Evolutionary conservation across 2,888 invertebrate species (phyloP), one percentile per base, ranked within the genome.

Genomic region (Coelogynopora nodosa): DNA sequence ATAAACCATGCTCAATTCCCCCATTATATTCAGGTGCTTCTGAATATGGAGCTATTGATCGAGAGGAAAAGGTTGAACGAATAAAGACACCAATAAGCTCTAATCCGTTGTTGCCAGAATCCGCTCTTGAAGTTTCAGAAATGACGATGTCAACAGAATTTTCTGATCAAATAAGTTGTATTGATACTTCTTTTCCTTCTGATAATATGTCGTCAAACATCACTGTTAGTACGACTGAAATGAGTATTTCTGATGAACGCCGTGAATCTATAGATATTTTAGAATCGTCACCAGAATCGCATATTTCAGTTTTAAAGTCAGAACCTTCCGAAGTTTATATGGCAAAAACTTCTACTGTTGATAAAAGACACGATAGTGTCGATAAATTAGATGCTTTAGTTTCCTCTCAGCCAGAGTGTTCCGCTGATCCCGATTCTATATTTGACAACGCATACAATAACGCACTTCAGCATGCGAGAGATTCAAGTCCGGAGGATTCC

Each of bases 341-440:
- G 23, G 74, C 74, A 13, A 74, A 13, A 13, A 26, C 74, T 13
- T 74, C 74, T n/a, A 26, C 23, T 74, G 27, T 26, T 13, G 74
- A 74, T 13, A 2, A 74, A 74, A 74, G 74, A 26, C 74, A 26
- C 18, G 74, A 74, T 74, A 74, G 74, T 74, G 27, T 74, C 23
- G 74, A 74, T 26, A 74, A 74, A 23, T 74, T 74, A 26, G 74
- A 74, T 26, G 23, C 23, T 13, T 26, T 74, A 74, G 2, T 74
- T 74, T 74, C 74, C 27, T 74, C 74, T 23, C 74, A 74, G 23
- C 74, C 74, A 74, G 74, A 74, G 2, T 74, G 74, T 23, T 74
- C 74, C 2, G 74, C 74, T n/a, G 74, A 74, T 74, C 23, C 74
- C 5, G 23, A 74, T 23, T 5, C 5, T 23, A 23, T 74, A 23